These are phyloP conservation scores for Oligia fasciuncula DNA, from an alignment of 2,888 invertebrate species.

Conservation along the genomic window DNA sequence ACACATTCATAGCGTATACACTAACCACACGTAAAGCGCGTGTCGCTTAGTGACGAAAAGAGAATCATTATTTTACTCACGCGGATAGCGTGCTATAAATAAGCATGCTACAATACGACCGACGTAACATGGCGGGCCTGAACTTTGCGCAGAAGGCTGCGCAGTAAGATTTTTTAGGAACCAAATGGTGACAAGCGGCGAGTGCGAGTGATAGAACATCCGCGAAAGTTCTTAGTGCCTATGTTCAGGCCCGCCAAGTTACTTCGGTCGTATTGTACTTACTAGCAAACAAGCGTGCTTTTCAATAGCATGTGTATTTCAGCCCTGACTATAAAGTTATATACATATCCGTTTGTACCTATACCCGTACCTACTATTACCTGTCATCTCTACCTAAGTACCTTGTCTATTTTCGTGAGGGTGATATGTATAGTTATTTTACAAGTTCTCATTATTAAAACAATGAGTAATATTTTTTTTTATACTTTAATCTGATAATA, in stretches of 20 bases:
- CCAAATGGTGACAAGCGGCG: too few relatives aligned
- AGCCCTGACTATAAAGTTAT: slow-evolving; percentile 23
- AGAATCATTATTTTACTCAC: too few relatives aligned
- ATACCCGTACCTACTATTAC: slow-evolving; percentile 49
- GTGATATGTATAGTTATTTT: slow-evolving; percentile 69
- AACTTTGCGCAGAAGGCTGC: too few relatives aligned
- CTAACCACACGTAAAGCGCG: neutral
- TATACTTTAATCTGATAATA: slow-evolving; percentile 75
- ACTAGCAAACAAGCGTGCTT: neutral
- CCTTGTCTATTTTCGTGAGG: slow-evolving; percentile 61
- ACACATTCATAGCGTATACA: neutral
- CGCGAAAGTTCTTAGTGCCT: too few relatives aligned
- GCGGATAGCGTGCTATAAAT: too few relatives aligned
- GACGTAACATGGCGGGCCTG: too few relatives aligned
- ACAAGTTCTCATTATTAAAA: slow-evolving; percentile 69
- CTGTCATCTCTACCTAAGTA: slow-evolving; percentile 53
- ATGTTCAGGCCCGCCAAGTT: too few relatives aligned
- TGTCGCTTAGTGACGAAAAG: neutral
- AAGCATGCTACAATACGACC: too few relatives aligned
- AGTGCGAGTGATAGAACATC: too few relatives aligned
- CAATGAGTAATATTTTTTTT: slow-evolving; percentile 68
- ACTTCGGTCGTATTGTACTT: too few relatives aligned
- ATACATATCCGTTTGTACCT: slow-evolving; percentile 54
- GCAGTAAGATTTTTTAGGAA: too few relatives aligned
- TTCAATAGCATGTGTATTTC: slow-evolving; percentile 7